phyloP scores from a whole-genome alignment of 2,888 invertebrate genomes.

The Cetonia aurata region DNA sequence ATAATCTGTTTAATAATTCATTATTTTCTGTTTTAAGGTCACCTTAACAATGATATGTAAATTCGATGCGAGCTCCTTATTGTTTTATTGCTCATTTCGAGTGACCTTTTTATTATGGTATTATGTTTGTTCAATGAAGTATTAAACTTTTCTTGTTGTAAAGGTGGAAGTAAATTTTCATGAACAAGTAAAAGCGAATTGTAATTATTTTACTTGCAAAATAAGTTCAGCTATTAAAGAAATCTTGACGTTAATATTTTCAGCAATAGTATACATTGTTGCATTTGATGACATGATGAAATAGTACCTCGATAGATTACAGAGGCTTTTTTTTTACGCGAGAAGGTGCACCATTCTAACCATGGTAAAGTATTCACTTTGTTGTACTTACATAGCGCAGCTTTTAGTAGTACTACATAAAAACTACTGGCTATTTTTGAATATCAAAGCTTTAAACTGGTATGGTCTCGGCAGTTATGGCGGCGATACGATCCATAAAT shows the following conservation, averaged over 20 bases:
- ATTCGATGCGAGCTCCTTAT: slow-evolving; percentile 27
- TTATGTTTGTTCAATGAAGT: slow-evolving; percentile 41
- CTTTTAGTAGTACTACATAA: no score
- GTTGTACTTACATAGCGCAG: no score
- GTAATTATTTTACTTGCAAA: background rate
- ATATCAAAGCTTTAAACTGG: slow-evolving; percentile 9
- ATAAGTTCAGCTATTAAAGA: background rate
- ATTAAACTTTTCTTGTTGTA: slow-evolving; percentile 19
- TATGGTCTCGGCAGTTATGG: background rate
- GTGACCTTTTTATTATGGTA: slow-evolving; percentile 35
- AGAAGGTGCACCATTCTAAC: no score
- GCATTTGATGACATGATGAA: no score
- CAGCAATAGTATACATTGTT: background rate
- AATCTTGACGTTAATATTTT: background rate
- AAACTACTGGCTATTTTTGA: slow-evolving; percentile 2
- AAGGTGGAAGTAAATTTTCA: slow-evolving; percentile 12
- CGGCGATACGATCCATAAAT: slow-evolving; percentile 1
- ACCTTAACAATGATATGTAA: slow-evolving; percentile 31
- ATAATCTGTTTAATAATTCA: slow-evolving; percentile 40
- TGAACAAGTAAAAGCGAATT: background rate
- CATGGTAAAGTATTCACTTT: no score
- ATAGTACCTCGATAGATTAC: no score
- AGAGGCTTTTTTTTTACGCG: no score
- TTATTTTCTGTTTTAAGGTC: slow-evolving; percentile 30
- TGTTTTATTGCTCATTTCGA: slow-evolving; percentile 30